A percentile compares a stretch with the other conserved stretches of the same genome.
Evolutionary conservation across 2,888 invertebrate genomes (phyloP).

Genomic region (Hybos culiciformis): DNA sequence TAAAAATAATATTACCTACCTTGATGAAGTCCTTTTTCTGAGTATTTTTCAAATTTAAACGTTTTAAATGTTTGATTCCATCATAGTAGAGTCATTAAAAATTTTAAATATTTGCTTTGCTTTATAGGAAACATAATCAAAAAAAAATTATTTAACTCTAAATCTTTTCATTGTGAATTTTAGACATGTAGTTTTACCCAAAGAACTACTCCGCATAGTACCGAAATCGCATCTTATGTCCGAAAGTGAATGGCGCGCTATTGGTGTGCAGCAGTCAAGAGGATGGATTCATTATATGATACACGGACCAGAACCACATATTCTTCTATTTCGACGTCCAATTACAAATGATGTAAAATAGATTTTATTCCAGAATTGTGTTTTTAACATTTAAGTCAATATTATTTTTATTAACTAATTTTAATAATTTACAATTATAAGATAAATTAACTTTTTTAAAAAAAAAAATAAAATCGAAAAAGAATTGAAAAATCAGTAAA

Average conservation of each 20-base stretch:
- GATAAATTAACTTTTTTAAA: too few species aligned
- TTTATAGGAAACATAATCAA: too few species aligned
- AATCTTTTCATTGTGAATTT: background rate
- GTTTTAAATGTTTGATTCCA: background rate
- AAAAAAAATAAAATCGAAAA: too few species aligned
- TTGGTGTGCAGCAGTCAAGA: slow-evolving; percentile 91
- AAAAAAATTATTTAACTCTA: background rate
- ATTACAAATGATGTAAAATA: slow-evolving; percentile 35
- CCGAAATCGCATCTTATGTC: slow-evolving; percentile 89
- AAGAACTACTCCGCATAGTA: slow-evolving; percentile 77
- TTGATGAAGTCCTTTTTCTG: too few species aligned
- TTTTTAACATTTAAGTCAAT: too few species aligned
- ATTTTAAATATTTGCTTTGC: too few species aligned
- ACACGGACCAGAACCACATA: slow-evolving; percentile 89
- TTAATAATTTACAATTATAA: too few species aligned
- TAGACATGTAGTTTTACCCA: slow-evolving; percentile 90
- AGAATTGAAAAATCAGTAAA: too few species aligned
- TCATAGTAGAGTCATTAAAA: too few species aligned
- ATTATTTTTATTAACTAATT: too few species aligned
- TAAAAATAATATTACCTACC: too few species aligned
- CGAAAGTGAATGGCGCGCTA: slow-evolving; percentile 84
- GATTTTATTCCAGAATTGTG: too few species aligned
- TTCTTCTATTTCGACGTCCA: slow-evolving; percentile 69
- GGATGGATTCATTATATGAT: slow-evolving; percentile 98
- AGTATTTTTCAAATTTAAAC: background rate